Evolutionary conservation across 2,797 vertebrate species (phyloP).

Genomic region (Limosa lapponica): DNA sequence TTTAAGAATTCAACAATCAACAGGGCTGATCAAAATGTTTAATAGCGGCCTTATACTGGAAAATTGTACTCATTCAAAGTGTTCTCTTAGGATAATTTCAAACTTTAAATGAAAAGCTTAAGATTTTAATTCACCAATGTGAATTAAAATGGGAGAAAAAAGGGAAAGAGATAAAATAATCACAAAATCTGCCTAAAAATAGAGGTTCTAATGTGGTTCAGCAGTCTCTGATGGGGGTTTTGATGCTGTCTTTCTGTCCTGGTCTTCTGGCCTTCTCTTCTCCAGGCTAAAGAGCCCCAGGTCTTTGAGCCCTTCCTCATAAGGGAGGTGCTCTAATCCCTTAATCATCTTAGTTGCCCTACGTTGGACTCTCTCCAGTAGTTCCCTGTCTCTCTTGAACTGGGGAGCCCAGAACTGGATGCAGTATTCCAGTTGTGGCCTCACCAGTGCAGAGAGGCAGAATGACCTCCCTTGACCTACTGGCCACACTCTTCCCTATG

Average conservation of each 20-base stretch:
- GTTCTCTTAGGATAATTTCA: not conserved
- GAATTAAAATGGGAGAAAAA: not conserved
- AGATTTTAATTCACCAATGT: not conserved
- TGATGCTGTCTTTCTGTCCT: not conserved
- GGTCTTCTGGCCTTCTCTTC: no score
- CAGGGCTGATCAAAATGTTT: not conserved
- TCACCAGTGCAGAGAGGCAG: no score
- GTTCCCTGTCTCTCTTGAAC: no score
- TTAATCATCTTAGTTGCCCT: no score
- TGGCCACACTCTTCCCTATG: no score
- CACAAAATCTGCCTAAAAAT: not conserved
- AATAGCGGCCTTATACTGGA: not conserved
- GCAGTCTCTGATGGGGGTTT: not conserved
- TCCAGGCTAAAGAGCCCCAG: no score
- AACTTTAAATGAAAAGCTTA: not conserved
- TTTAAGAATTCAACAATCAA: not conserved
- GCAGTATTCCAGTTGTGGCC: no score
- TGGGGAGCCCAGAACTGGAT: no score
- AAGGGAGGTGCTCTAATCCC: no score
- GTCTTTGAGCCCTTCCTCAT: no score
- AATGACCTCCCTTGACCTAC: no score
- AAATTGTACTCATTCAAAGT: not conserved
- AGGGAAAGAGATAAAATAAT: fast-evolving
- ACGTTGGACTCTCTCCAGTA: no score
- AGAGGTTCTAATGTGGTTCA: not conserved